Evolutionary conservation across 2,888 invertebrate species (phyloP).

Genomic region (Epinotia nisella): DNA sequence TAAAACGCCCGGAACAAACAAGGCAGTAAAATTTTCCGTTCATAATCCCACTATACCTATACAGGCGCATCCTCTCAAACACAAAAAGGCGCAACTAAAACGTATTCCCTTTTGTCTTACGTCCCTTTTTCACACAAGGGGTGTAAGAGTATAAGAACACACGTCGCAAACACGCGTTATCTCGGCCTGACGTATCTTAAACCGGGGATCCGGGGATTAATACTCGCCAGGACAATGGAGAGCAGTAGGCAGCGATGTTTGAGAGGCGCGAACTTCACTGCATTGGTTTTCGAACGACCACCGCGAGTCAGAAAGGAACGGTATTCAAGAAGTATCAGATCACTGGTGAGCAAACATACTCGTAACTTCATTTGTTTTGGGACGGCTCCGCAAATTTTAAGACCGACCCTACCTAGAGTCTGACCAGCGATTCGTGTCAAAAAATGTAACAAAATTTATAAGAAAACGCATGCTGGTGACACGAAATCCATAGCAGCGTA

Average conservation of each 20-base stretch:
- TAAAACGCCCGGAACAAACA: constrained; percentile 29
- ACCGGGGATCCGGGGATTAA: constrained; percentile 30
- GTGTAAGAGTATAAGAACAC: constrained; percentile 21
- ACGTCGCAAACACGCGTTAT: constrained; percentile 33
- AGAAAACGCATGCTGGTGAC: too few relatives aligned
- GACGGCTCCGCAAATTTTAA: not conserved
- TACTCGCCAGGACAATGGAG: constrained; percentile 6
- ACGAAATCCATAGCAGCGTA: too few relatives aligned
- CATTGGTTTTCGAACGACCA: constrained; percentile 10
- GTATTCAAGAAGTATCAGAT: not conserved
- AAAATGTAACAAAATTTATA: too few relatives aligned
- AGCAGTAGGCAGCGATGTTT: constrained; percentile 9
- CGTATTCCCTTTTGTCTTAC: not conserved
- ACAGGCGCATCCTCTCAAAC: not conserved
- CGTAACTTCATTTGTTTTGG: not conserved
- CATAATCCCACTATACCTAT: constrained; percentile 15
- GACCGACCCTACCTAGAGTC: too few relatives aligned
- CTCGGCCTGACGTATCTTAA: constrained; percentile 36
- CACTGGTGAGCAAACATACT: not conserved
- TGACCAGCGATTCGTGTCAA: too few relatives aligned
- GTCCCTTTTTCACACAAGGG: not conserved
- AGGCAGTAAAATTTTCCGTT: constrained; percentile 28
- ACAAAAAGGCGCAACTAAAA: not conserved
- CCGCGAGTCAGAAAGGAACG: not conserved
- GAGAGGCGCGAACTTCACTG: not conserved